phyloP scores from a whole-genome alignment of 2,113 vertebrate species.

The Gyps fulvus region DNA sequence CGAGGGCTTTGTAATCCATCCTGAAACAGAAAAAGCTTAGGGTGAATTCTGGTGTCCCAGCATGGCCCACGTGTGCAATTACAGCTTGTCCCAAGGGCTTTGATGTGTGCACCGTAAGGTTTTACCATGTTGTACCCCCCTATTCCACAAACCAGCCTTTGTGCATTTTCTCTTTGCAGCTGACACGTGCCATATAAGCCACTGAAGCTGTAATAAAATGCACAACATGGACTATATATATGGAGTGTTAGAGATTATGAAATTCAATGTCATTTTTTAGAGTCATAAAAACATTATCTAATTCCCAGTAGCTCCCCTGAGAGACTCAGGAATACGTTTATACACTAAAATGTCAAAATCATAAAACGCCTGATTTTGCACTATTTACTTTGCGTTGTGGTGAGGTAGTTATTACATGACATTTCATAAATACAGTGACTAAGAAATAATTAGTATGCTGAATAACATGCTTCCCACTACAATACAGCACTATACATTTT shows the following conservation, averaged over 20 bases:
- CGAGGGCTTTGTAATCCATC: background rate
- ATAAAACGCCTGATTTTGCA: background rate
- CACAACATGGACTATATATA: background rate
- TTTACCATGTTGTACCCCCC: background rate
- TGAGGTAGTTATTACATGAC: background rate
- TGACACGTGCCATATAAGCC: background rate
- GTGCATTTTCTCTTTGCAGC: background rate
- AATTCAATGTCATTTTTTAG: background rate
- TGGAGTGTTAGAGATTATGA: background rate
- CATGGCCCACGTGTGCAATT: background rate
- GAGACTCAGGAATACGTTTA: background rate
- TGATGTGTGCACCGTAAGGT: background rate
- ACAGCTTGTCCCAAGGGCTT: background rate
- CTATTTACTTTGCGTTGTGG: background rate
- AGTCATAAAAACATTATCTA: constrained; percentile 1
- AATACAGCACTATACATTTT: background rate
- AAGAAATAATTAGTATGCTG: constrained; percentile 34
- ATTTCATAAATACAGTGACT: constrained; percentile 27
- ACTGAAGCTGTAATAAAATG: background rate
- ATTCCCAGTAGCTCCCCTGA: background rate
- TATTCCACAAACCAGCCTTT: background rate
- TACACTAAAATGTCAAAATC: background rate
- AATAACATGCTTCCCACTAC: constrained; percentile 33
- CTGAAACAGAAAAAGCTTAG: background rate
- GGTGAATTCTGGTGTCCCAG: background rate